These are phyloP conservation scores for Myathropa florea DNA, from an alignment of 2,888 invertebrate genomes.

Conservation along the genomic window DNA sequence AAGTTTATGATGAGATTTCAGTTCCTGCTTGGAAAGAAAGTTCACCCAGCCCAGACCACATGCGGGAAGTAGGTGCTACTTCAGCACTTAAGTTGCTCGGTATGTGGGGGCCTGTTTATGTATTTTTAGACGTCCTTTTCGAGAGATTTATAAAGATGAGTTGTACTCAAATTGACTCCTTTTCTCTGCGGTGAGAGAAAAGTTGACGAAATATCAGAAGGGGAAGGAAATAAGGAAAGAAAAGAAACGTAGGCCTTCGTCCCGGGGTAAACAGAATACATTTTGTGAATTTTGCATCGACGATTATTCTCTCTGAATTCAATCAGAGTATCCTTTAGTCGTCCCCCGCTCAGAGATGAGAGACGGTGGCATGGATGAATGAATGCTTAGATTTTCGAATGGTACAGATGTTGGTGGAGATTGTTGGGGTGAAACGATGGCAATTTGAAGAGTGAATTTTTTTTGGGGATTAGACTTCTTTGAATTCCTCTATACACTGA, in stretches of 20 bases:
- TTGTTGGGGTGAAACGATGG: constrained; percentile 22
- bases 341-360: constrained; percentile 7
- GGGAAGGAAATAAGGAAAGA: not conserved
- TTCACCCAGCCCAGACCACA: not conserved
- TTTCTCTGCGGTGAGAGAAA: not conserved
- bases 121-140: not conserved
- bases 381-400: constrained; percentile 15
- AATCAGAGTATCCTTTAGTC: constrained; percentile 15
- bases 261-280: not conserved
- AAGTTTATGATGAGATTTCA: constrained; percentile 37
- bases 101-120: not conserved
- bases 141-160: not conserved
- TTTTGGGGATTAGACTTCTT: not conserved
- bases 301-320: constrained; percentile 24
- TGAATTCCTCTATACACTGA: not conserved
- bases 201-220: not conserved
- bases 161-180: not conserved
- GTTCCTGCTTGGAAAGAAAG: constrained; percentile 4
- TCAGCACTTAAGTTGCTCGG: not conserved
- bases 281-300: constrained; percentile 14
- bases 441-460: constrained; percentile 19
- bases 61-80: constrained; percentile 30
- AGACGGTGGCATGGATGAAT: constrained; percentile 4
- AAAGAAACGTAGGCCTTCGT: not conserved
- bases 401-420: not conserved